Evolutionary conservation across 2,888 invertebrate species (phyloP).

Genomic region (Epirrhoe tristata): DNA sequence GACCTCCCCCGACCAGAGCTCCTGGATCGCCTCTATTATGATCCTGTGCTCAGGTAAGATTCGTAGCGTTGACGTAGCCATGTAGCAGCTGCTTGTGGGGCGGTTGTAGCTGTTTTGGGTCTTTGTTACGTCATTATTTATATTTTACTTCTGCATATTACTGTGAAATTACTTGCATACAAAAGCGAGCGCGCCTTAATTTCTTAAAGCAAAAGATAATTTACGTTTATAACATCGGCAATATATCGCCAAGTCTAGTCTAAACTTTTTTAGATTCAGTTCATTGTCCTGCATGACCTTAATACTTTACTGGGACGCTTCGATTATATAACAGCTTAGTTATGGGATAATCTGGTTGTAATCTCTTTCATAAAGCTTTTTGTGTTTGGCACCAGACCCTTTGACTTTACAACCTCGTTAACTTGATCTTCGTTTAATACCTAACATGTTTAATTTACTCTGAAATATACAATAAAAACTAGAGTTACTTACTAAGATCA

Average conservation of each 20-base stretch:
- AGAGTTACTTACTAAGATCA: background rate
- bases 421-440: constrained; percentile 2
- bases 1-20: constrained; percentile 84
- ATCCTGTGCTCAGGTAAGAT: constrained; percentile 84
- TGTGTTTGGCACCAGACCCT: constrained; percentile 18
- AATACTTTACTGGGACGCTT: constrained; percentile 29
- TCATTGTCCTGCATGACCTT: constrained; percentile 29
- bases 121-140: too few species aligned
- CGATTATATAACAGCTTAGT: constrained; percentile 29
- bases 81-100: background rate
- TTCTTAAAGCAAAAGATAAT: too few species aligned
- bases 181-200: too few species aligned
- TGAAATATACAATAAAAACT: background rate
- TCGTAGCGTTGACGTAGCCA: background rate
- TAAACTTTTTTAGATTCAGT: constrained; percentile 23
- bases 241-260: background rate
- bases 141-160: too few species aligned
- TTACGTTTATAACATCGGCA: too few species aligned
- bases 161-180: too few species aligned
- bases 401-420: constrained; percentile 14
- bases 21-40: constrained; percentile 88
- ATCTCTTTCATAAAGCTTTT: constrained; percentile 35
- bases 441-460: constrained; percentile 8
- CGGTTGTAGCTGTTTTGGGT: background rate
- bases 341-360: constrained; percentile 32